phyloP scores from a whole-genome alignment of 2,113 vertebrate species.

The Asarcornis scutulata region DNA sequence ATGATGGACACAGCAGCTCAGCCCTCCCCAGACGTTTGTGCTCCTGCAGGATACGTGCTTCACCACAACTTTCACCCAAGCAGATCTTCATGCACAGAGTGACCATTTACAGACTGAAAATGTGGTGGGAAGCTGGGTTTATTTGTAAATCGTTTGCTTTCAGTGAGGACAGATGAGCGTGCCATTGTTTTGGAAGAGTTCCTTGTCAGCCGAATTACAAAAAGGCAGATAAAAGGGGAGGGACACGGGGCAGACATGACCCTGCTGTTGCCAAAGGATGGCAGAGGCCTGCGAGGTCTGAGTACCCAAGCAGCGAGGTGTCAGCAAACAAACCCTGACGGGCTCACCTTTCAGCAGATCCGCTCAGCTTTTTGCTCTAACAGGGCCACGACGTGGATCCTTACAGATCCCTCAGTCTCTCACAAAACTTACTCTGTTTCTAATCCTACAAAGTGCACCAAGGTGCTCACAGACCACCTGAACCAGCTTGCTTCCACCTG shows the following conservation, averaged over 20 bases:
- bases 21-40: neutral
- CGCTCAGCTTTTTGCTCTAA: neutral
- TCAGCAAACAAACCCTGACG: constrained; percentile 52
- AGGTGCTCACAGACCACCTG: too few species aligned
- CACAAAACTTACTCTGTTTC: too few species aligned
- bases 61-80: constrained; percentile 20
- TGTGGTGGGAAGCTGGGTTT: neutral
- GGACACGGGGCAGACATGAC: neutral
- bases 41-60: neutral
- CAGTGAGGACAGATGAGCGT: neutral
- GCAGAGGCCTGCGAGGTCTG: constrained; percentile 25
- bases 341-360: constrained; percentile 26
- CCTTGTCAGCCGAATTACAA: neutral
- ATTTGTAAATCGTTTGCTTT: neutral
- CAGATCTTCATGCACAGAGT: neutral
- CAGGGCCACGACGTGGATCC: neutral
- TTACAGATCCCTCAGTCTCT: too few species aligned
- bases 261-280: constrained; percentile 4
- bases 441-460: too few species aligned
- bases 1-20: neutral
- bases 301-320: constrained; percentile 7
- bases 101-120: neutral
- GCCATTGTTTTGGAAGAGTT: constrained; percentile 30
- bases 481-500: too few species aligned
- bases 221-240: neutral